Evolutionary conservation across 2,797 vertebrate genomes (phyloP), one percentile per base, ranked within the genome.

Genomic region (Hippopotamyrus pictus): DNA sequence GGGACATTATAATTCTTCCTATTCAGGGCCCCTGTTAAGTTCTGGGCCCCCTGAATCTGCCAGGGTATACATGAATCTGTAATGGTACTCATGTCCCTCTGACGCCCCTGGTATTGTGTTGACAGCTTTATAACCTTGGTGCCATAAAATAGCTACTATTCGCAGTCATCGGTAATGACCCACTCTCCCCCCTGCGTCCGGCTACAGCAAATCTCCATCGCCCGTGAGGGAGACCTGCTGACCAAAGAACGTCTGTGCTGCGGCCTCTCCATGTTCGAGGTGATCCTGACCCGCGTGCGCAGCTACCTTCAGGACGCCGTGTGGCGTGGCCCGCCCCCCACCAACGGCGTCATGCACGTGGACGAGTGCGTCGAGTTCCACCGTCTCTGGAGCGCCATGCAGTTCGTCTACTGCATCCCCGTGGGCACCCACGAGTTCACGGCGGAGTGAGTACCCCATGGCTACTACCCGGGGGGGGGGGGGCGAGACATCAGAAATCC

Each of bases 381-480:
- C 93, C 97, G 98, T 54, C 97, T 99, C 90, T 99, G 98, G 98
- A 99, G 98, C 0, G 98, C 98, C 94, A 99, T 99, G 98, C 98
- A 99, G 94, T 99, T 99, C 12, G 98, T 99, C 33, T 99, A 99
- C 96, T 99, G 98, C 95, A 99, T 99, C 93, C 98, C 98, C 0
- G 98, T 99, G 91, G 98, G 98, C 90, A 99, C 98, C 25, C 98
- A 99, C 0, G 98, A 99, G 95, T 99, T 99, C 95, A 99, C 98
- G 0, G 98, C 98, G 79, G 98, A 99, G 98, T 99, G 92, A 96
- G 98, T 96, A 17, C 29, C 33, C 65, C 65, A 0, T 11, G 11
- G 11, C 25, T 14, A 1, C 62, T 65, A 29, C 22, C 62, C 3
- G 25, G 25, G 62, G 65, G 62, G 62, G 65, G 62, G 8, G 57